Conservation (phyloP, 2,113 vertebrate genomes). For the Odocoileus virginianus region DNA sequence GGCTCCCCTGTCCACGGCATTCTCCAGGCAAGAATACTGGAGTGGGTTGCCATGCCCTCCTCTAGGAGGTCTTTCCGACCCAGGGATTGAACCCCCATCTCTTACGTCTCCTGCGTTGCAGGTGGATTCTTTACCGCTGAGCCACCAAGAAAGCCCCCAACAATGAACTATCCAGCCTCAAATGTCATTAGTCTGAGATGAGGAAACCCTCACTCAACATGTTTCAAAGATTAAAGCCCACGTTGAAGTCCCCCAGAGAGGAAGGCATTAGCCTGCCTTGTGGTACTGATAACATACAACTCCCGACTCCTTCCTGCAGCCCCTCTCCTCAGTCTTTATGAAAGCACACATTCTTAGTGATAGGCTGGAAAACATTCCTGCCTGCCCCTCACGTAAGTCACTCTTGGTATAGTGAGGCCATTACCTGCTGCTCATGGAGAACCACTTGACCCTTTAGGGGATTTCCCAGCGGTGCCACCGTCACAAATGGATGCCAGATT, state of each 20-base stretch:
- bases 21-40: neutral
- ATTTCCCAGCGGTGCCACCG: slow-evolving; percentile 87
- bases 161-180: neutral
- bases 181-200: neutral
- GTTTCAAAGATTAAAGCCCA: neutral
- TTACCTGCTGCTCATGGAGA: slow-evolving; percentile 96
- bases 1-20: neutral
- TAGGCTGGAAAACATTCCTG: neutral
- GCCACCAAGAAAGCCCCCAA: neutral
- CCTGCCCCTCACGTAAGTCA: neutral
- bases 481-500: slow-evolving; percentile 93
- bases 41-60: neutral
- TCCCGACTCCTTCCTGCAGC: neutral
- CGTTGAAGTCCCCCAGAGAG: neutral
- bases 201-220: neutral
- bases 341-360: neutral
- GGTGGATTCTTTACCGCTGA: neutral
- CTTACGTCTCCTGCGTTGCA: neutral
- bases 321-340: neutral
- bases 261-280: neutral
- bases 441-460: slow-evolving; percentile 92
- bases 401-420: neutral
- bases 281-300: neutral
- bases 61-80: neutral
- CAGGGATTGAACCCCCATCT: neutral